Percentiles rank a stretch among this genome's conserved stretches.
Conservation (phyloP, 2,797 vertebrate genomes). For the Betta splendens region DNA sequence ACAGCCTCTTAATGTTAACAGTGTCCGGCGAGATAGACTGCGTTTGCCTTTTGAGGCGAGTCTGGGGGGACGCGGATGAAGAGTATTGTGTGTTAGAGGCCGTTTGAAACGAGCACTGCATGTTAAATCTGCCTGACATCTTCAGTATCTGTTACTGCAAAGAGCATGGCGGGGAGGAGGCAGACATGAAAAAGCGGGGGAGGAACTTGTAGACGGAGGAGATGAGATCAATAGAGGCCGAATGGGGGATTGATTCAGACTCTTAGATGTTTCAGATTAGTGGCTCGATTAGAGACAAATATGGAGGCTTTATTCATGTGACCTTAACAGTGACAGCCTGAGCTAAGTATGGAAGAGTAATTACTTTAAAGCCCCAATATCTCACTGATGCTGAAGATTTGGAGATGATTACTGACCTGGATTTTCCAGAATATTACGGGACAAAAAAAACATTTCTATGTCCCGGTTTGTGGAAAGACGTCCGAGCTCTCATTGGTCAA, state of each 20-base stretch:
- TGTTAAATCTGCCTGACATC: slow-evolving; percentile 79
- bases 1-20: slow-evolving; percentile 49
- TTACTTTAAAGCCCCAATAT: slow-evolving; percentile 71
- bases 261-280: slow-evolving; percentile 81
- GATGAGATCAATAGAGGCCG: slow-evolving; percentile 79
- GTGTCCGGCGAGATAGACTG: slow-evolving; percentile 36
- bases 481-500: slow-evolving; percentile 20
- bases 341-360: slow-evolving; percentile 74
- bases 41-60: slow-evolving; percentile 44
- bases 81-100: slow-evolving; percentile 62
- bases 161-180: slow-evolving; percentile 60
- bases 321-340: slow-evolving; percentile 73
- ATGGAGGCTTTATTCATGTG: slow-evolving; percentile 78
- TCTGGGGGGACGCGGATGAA: slow-evolving; percentile 48
- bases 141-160: slow-evolving; percentile 78
- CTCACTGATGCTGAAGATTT: slow-evolving; percentile 66
- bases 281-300: slow-evolving; percentile 76
- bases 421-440: slow-evolving; percentile 43
- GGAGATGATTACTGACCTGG: slow-evolving; percentile 40
- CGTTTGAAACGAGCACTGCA: slow-evolving; percentile 75
- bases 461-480: slow-evolving; percentile 52
- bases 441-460: slow-evolving; percentile 50
- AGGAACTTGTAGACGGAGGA: slow-evolving; percentile 71
- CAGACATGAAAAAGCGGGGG: slow-evolving; percentile 49
- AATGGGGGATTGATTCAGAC: slow-evolving; percentile 78